phyloP scores from a whole-genome alignment of 2,113 vertebrate species.

The Ovis canadensis region DNA sequence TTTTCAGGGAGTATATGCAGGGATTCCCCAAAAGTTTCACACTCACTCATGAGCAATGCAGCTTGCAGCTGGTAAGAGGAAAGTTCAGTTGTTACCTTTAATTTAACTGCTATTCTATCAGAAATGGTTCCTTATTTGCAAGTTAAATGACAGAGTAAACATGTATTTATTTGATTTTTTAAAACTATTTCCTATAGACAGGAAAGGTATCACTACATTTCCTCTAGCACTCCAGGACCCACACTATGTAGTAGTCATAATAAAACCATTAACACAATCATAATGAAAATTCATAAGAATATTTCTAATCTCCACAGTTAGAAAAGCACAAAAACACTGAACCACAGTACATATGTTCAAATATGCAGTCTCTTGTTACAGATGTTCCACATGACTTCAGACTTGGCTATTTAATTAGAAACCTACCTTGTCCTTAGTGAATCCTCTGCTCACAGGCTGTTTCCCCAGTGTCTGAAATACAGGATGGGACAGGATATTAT shows the following conservation, averaged over 20 bases:
- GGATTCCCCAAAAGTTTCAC: not conserved
- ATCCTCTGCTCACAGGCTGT: constrained; percentile 78
- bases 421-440: constrained; percentile 90
- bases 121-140: not conserved
- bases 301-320: not conserved
- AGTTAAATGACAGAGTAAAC: constrained; percentile 20
- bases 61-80: not conserved
- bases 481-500: constrained; percentile 2
- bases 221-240: not conserved
- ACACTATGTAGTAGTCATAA: constrained; percentile 17
- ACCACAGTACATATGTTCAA: not conserved
- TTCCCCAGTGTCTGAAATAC: constrained; percentile 80
- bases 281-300: constrained; percentile 23
- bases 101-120: not conserved
- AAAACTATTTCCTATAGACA: constrained; percentile 10
- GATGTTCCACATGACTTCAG: not conserved
- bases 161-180: not conserved
- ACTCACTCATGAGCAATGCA: not conserved
- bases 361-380: not conserved
- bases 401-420: not conserved
- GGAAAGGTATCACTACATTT: not conserved
- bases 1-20: not conserved
- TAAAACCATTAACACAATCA: not conserved
- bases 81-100: not conserved
- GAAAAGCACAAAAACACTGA: not conserved